Evolutionary conservation across 2,113 vertebrate species (phyloP).

Genomic region (Odontesthes bonariensis): DNA sequence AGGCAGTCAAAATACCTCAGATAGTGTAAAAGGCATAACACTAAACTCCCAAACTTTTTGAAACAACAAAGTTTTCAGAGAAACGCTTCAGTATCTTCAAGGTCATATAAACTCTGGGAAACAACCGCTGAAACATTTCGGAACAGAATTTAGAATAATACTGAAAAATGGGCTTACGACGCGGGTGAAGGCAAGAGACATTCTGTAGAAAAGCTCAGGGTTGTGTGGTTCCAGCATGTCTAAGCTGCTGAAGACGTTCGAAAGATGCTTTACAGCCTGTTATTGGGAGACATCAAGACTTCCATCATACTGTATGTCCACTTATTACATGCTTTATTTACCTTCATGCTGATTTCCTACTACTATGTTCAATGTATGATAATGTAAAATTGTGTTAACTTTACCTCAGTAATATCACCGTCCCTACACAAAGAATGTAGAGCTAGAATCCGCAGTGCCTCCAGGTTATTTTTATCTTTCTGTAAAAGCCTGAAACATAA

Average conservation of each 20-base stretch:
- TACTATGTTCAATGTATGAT: no score
- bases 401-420: slow-evolving; percentile 90
- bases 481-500: slow-evolving; percentile 89
- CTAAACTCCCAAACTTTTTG: no score
- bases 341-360: no score
- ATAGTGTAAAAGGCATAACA: no score
- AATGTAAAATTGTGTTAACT: slow-evolving; percentile 23
- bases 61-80: no score
- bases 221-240: slow-evolving; percentile 89
- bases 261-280: slow-evolving; percentile 88
- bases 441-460: slow-evolving; percentile 91
- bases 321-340: no score
- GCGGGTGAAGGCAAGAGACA: slow-evolving; percentile 93
- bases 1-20: no score
- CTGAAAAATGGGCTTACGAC: slow-evolving; percentile 83
- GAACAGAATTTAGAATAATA: neutral
- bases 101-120: no score
- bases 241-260: slow-evolving; percentile 86
- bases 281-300: slow-evolving; percentile 29
- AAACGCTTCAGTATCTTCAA: no score
- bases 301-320: no score
- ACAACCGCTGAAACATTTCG: no score
- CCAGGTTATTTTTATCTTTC: slow-evolving; percentile 90
- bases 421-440: slow-evolving; percentile 92
- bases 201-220: slow-evolving; percentile 88